Evolutionary conservation across 2,113 vertebrate genomes (phyloP).

Genomic region (Camelus dromedarius): DNA sequence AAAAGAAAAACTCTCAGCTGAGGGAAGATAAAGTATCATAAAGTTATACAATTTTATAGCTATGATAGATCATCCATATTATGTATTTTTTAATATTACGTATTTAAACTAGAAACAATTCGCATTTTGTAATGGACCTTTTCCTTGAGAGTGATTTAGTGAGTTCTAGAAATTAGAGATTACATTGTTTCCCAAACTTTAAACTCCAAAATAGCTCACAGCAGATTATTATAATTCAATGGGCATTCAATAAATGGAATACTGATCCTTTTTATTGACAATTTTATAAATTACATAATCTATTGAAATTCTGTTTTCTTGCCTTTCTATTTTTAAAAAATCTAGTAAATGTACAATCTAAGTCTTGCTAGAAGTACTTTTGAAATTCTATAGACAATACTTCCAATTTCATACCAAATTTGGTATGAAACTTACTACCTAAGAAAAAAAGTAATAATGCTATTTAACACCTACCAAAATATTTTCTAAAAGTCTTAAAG

Average conservation of each 20-base stretch:
- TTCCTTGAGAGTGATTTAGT: not conserved
- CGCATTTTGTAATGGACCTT: not conserved
- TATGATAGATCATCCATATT: not conserved
- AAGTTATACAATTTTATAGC: not conserved
- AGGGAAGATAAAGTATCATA: not conserved
- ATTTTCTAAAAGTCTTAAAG: constrained; percentile 59
- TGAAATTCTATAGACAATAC: constrained; percentile 46
- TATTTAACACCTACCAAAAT: constrained; percentile 57
- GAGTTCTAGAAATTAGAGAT: not conserved
- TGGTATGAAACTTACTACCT: constrained; percentile 1
- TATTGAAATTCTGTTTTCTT: not conserved
- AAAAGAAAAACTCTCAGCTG: not conserved
- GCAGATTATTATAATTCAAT: constrained; percentile 25
- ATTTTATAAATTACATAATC: not conserved
- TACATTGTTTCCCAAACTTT: not conserved
- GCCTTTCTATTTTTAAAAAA: not conserved
- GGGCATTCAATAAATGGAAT: not conserved
- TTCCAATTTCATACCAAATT: not conserved
- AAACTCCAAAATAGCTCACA: not conserved
- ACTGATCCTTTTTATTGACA: not conserved
- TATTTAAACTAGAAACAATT: constrained; percentile 32
- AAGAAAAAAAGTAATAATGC: constrained; percentile 6
- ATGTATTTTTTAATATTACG: not conserved
- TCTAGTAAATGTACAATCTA: not conserved
- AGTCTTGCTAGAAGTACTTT: not conserved